phyloP scores from a whole-genome alignment of 2,797 vertebrate species.

The Astyanax mexicanus region DNA sequence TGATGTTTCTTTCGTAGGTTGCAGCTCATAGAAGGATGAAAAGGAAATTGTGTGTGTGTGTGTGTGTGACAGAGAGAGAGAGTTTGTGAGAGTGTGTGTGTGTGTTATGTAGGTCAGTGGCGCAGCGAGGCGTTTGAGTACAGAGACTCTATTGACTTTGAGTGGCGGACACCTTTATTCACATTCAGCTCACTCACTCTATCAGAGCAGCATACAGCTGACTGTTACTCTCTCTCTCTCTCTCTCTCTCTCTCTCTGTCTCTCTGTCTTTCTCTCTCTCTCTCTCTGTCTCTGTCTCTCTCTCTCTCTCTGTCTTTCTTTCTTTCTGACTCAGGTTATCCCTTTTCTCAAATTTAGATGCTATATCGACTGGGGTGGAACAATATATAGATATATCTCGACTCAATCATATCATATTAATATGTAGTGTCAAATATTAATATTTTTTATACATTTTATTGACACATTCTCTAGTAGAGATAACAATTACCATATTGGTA shows the following conservation, averaged over 20 bases:
- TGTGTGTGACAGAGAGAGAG: too few species aligned
- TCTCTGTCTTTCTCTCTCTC: background rate
- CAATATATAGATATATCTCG: too few species aligned
- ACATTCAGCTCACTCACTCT: slow-evolving; percentile 26
- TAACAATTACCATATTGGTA: too few species aligned
- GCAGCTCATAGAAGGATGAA: background rate
- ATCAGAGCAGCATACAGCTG: slow-evolving; percentile 21
- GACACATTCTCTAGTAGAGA: too few species aligned
- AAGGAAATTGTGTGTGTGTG: too few species aligned
- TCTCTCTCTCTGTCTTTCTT: too few species aligned
- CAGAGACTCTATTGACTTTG: slow-evolving; percentile 23
- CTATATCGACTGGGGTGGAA: too few species aligned
- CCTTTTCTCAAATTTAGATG: background rate
- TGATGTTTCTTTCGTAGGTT: background rate
- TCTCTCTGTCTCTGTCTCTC: background rate
- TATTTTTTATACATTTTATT: too few species aligned
- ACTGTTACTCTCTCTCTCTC: background rate
- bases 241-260: too few species aligned
- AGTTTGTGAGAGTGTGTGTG: slow-evolving; percentile 3
- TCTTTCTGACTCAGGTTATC: background rate
- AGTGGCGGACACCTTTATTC: slow-evolving; percentile 30
- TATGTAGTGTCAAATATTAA: too few species aligned
- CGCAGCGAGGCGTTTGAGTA: background rate
- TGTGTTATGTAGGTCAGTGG: slow-evolving; percentile 18
- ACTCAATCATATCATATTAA: too few species aligned